phyloP scores from a whole-genome alignment of 2,797 vertebrate species.

The Sternotherus odoratus region DNA sequence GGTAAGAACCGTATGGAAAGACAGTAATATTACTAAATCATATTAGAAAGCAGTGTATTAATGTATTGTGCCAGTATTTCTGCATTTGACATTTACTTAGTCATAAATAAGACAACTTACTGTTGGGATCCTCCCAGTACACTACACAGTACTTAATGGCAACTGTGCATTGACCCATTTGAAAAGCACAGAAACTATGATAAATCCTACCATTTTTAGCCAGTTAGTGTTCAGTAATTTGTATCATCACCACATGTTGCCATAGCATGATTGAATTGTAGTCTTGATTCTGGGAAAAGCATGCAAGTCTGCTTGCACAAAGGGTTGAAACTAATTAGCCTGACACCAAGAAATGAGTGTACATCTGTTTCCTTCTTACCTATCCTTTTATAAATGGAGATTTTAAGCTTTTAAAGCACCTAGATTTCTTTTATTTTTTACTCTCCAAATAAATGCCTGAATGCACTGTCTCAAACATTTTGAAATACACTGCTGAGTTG shows the following conservation, averaged over 20 bases:
- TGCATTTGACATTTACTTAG: background rate
- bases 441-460: background rate
- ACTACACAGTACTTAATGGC: background rate
- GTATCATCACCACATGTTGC: rapidly evolving
- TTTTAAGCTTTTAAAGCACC: background rate
- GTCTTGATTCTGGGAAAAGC: rapidly evolving
- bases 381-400: background rate
- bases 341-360: too few relatives aligned
- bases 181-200: background rate
- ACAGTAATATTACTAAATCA: background rate
- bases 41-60: background rate
- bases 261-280: background rate
- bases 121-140: background rate
- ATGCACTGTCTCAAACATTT: background rate
- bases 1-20: conserved; percentile 75
- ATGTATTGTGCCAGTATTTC: background rate
- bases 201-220: background rate
- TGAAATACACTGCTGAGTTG: background rate
- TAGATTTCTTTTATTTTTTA: background rate
- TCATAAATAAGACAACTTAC: background rate
- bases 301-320: background rate
- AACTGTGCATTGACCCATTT: background rate
- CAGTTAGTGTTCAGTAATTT: background rate
- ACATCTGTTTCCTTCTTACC: background rate
- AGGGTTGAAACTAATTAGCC: background rate